Percentiles rank a stretch among this genome's conserved stretches.
phyloP scores from a whole-genome alignment of 2,113 vertebrate genomes.

The Plotosus lineatus region DNA sequence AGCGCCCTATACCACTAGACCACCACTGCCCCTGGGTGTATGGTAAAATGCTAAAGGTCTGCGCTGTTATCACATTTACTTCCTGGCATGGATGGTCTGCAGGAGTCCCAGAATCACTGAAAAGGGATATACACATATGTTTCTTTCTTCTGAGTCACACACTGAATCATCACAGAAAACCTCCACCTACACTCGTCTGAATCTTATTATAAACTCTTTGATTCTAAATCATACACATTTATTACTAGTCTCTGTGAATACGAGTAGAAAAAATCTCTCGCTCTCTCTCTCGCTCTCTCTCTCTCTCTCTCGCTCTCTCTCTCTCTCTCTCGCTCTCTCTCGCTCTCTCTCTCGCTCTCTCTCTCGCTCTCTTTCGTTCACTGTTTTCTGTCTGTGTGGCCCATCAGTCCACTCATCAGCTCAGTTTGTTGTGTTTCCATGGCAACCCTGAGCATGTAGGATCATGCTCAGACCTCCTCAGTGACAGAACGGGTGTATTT shows the following conservation, averaged over 20 bases:
- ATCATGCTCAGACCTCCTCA: conserved; percentile 37
- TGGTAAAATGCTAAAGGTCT: not conserved
- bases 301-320: not conserved
- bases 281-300: not conserved
- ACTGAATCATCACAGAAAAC: conserved; percentile 26
- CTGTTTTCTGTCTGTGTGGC: conserved; percentile 13
- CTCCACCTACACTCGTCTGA: not conserved
- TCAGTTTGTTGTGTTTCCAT: conserved; percentile 50
- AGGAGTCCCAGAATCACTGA: conserved; percentile 13
- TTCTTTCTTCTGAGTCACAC: conserved; percentile 28
- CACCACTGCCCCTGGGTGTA: no score
- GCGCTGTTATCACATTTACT: conserved; percentile 28
- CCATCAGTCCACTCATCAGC: conserved; percentile 9
- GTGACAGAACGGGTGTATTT: conserved; percentile 37
- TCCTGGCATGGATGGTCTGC: not conserved
- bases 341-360: not conserved
- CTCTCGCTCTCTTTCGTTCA: not conserved
- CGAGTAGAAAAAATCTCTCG: no score
- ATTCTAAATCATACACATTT: conserved; percentile 16
- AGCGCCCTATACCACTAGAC: no score
- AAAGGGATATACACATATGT: conserved; percentile 10
- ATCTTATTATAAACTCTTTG: conserved; percentile 13
- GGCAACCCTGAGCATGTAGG: conserved; percentile 40
- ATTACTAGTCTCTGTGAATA: conserved; percentile 13
- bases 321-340: not conserved